phyloP scores from a whole-genome alignment of 92 coral and sea anemone genomes.

The Chrysogorgia sp. region DNA sequence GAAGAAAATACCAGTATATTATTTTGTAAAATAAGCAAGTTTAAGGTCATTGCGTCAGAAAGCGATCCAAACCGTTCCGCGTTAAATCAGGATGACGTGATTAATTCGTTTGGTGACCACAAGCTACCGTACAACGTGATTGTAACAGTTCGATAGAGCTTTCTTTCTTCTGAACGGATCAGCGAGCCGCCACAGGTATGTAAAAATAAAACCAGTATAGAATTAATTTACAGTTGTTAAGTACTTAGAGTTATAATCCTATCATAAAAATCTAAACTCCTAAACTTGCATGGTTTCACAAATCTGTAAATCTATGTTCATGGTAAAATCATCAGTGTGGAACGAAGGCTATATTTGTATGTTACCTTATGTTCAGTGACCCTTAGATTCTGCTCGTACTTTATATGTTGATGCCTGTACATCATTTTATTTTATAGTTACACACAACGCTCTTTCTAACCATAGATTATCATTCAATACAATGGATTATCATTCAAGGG shows the following conservation, averaged over 20 bases:
- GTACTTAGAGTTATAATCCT: neutral
- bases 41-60: conserved; percentile 34
- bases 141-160: conserved; percentile 22
- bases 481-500: too few species aligned
- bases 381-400: too few species aligned
- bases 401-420: too few species aligned
- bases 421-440: too few species aligned
- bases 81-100: conserved; percentile 27
- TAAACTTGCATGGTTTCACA: too few species aligned
- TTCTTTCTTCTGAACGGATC: conserved; percentile 26
- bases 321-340: too few species aligned
- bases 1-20: conserved; percentile 12
- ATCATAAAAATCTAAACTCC: too few species aligned
- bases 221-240: neutral
- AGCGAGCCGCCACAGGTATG: conserved; percentile 16
- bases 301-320: too few species aligned
- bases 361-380: too few species aligned
- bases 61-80: neutral
- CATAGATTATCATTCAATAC: too few species aligned
- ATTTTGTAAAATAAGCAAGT: conserved; percentile 31
- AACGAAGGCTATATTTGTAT: too few species aligned
- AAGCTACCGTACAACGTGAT: conserved; percentile 8
- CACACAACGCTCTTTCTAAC: too few species aligned
- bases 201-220: neutral
- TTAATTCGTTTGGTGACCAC: neutral